These are phyloP conservation scores for Caenorhabditis japonica DNA, from an alignment of 2,888 invertebrate species.

Conservation along the genomic window DNA sequence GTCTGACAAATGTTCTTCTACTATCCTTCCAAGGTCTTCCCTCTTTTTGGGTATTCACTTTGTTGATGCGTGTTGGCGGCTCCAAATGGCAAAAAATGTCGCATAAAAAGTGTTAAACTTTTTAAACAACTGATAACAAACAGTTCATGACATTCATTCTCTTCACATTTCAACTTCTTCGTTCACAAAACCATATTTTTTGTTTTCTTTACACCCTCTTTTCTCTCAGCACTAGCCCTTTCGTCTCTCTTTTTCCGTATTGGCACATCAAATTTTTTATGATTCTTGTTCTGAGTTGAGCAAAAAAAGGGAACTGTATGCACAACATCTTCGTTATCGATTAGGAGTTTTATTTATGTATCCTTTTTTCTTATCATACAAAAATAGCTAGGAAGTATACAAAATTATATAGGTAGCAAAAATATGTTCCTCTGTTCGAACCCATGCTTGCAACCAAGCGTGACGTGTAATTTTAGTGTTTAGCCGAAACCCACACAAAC, in stretches of 20 bases:
- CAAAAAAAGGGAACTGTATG: slow-evolving; percentile 1
- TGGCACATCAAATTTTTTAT: slow-evolving; percentile 41
- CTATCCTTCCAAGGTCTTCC: slow-evolving; percentile 30
- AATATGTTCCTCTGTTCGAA: slow-evolving; percentile 8
- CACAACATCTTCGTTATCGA: slow-evolving; percentile 20
- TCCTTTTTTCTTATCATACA: not conserved
- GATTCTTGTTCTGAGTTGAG: slow-evolving; percentile 27
- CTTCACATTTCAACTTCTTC: slow-evolving; percentile 4
- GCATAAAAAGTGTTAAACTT: too few species aligned
- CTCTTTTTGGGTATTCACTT: slow-evolving; percentile 6
- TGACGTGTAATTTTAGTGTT: too few species aligned
- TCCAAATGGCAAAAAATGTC: slow-evolving; percentile 19
- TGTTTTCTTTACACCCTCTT: not conserved
- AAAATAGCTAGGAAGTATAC: too few species aligned
- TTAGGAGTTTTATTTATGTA: slow-evolving; percentile 7
- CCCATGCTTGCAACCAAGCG: slow-evolving; percentile 19
- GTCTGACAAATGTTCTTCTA: slow-evolving; percentile 45
- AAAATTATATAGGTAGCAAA: too few species aligned
- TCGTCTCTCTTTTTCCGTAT: slow-evolving; percentile 8
- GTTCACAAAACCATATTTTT: slow-evolving; percentile 21
- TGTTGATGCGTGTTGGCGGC: slow-evolving; percentile 20
- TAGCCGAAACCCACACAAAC: too few species aligned
- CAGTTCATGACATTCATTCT: slow-evolving; percentile 36
- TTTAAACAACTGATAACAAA: slow-evolving; percentile 44
- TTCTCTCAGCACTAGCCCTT: too few species aligned